A percentile compares a stretch with the other conserved stretches of the same genome.
phyloP scores from a whole-genome alignment of 1,140 invertebrate species.

The Cotesia chilonis region DNA sequence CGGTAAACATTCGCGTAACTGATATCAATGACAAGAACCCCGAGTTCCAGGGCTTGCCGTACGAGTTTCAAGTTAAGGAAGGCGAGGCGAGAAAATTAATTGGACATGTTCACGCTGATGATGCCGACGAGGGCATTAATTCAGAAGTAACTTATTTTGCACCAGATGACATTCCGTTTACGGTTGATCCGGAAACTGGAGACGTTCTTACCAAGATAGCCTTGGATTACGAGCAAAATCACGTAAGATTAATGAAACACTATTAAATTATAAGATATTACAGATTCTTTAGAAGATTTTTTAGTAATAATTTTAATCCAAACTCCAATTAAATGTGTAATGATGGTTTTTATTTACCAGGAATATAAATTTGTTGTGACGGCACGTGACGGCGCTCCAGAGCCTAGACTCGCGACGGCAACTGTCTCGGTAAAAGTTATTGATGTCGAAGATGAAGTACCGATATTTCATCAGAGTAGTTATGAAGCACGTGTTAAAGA shows the following conservation, averaged over 20 bases:
- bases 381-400: slow-evolving; percentile 85
- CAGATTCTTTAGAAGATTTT: no score
- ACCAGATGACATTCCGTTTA: slow-evolving; percentile 80
- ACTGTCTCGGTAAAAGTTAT: slow-evolving; percentile 82
- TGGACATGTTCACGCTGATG: slow-evolving; percentile 83
- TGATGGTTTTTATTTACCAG: slow-evolving; percentile 49
- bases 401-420: slow-evolving; percentile 85
- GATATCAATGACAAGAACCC: slow-evolving; percentile 92
- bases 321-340: slow-evolving; percentile 9
- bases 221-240: slow-evolving; percentile 86
- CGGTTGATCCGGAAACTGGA: slow-evolving; percentile 80
- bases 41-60: slow-evolving; percentile 80
- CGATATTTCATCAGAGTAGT: slow-evolving; percentile 76
- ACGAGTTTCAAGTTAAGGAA: slow-evolving; percentile 84
- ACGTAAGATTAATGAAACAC: slow-evolving; percentile 63
- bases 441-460: slow-evolving; percentile 86
- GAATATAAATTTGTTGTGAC: slow-evolving; percentile 87
- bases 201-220: slow-evolving; percentile 78
- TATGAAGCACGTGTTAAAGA: slow-evolving; percentile 85
- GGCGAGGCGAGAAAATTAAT: slow-evolving; percentile 74
- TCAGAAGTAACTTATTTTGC: slow-evolving; percentile 75
- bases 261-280: no score
- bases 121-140: slow-evolving; percentile 80
- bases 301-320: no score
- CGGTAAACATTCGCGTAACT: slow-evolving; percentile 86